A percentile compares a stretch with the other conserved stretches of the same genome.
Conservation (phyloP, 2,797 vertebrate genomes). For the Hozukius guyotensis region DNA sequence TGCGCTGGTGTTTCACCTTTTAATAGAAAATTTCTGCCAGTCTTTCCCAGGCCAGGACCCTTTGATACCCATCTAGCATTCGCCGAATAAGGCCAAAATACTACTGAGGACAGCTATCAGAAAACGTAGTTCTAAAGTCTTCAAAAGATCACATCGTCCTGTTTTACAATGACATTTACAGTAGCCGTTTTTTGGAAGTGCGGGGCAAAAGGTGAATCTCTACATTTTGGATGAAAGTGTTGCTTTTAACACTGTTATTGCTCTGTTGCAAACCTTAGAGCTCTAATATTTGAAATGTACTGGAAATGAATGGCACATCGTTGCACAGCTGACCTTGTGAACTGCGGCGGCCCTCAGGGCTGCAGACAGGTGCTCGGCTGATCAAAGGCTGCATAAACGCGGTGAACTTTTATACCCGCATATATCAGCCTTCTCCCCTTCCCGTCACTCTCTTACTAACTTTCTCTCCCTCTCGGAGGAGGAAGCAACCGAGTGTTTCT, state of each 20-base stretch:
- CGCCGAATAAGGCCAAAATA: background rate
- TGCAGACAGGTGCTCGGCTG: conserved; percentile 58
- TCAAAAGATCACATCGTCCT: background rate
- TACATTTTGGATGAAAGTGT: conserved; percentile 14
- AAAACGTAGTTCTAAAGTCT: background rate
- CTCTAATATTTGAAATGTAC: conserved; percentile 34
- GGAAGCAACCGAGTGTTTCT: conserved; percentile 41
- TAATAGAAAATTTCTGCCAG: background rate
- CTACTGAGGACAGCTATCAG: background rate
- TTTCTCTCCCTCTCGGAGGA: conserved; percentile 44
- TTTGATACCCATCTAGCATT: background rate
- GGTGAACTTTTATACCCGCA: conserved; percentile 66
- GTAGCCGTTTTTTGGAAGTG: background rate
- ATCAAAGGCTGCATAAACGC: conserved; percentile 67
- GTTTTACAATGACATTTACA: background rate
- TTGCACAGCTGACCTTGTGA: conserved; percentile 66
- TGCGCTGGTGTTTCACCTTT: background rate
- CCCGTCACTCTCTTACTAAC: conserved; percentile 43
- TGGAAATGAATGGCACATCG: conserved; percentile 55
- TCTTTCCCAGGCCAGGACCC: background rate
- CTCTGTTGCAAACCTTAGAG: conserved; percentile 24
- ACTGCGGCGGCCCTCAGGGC: conserved; percentile 48
- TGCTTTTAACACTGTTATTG: conserved; percentile 18
- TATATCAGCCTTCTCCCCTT: conserved; percentile 48
- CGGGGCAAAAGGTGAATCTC: conserved; percentile 14